phyloP scores from a whole-genome alignment of 2,888 invertebrate genomes.

The Chaitophorus viminalis region DNA sequence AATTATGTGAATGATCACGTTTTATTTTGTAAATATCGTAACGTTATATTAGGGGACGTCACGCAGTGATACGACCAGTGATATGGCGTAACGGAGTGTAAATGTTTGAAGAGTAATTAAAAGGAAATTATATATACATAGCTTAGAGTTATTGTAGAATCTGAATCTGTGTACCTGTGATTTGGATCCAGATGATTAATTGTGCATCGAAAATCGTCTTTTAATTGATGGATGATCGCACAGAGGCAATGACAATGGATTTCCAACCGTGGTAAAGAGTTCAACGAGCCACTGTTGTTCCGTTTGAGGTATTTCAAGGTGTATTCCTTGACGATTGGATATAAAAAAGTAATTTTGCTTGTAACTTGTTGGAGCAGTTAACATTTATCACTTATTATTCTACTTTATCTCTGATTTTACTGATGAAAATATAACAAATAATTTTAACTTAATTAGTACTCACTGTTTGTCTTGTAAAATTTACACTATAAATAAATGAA shows the following conservation, averaged over 20 bases:
- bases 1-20: neutral
- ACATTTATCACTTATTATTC: neutral
- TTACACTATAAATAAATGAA: no score
- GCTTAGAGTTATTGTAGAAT: neutral
- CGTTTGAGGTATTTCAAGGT: conserved; percentile 38
- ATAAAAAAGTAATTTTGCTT: conserved; percentile 33
- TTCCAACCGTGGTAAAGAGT: conserved; percentile 49
- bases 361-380: neutral
- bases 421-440: neutral
- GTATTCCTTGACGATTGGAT: neutral
- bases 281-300: conserved; percentile 57
- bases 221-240: conserved; percentile 48
- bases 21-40: conserved; percentile 2
- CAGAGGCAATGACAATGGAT: conserved; percentile 51
- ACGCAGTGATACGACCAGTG: conserved; percentile 38
- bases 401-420: neutral
- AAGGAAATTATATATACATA: neutral
- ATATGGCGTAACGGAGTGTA: conserved; percentile 40
- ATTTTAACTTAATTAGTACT: no score
- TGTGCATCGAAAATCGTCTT: conserved; percentile 57
- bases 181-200: conserved; percentile 58
- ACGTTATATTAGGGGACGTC: neutral
- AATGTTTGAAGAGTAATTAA: conserved; percentile 56
- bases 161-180: conserved; percentile 12
- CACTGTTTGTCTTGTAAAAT: no score